Evolutionary conservation across 2,113 vertebrate species (phyloP).

Genomic region (Tringa solitaria): DNA sequence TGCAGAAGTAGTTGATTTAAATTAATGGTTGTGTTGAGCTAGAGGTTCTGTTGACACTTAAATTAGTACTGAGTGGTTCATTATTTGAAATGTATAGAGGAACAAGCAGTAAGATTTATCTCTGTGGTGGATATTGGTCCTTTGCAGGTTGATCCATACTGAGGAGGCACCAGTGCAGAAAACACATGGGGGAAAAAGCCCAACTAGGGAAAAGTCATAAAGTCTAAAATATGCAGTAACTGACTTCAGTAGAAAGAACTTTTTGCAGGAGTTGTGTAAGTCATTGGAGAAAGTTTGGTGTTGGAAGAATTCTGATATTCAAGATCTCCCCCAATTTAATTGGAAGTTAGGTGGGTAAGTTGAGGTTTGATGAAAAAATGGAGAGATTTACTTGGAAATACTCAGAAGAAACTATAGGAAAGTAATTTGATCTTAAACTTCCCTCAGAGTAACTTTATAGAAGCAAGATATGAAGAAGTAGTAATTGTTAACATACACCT

Average conservation of each 20-base stretch:
- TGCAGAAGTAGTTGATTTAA: background rate
- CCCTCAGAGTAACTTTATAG: background rate
- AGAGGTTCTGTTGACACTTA: background rate
- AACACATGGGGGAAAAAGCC: background rate
- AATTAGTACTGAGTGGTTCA: background rate
- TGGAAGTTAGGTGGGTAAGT: background rate
- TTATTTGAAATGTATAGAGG: background rate
- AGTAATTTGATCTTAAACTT: background rate
- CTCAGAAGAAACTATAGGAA: background rate
- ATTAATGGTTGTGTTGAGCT: background rate
- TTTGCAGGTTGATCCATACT: background rate
- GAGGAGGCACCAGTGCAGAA: background rate
- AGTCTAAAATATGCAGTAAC: background rate
- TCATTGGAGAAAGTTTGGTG: background rate
- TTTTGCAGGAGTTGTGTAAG: background rate
- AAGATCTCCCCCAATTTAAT: background rate
- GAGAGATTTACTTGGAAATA: background rate
- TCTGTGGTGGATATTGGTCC: background rate
- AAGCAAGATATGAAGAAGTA: background rate
- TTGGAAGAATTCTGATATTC: background rate
- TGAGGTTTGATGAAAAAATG: background rate
- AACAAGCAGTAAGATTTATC: background rate
- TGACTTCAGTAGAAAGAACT: background rate
- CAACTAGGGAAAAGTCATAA: background rate
- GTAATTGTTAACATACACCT: background rate